Evolutionary conservation across 2,888 invertebrate genomes (phyloP).

Genomic region (Trachelus troglodyta): DNA sequence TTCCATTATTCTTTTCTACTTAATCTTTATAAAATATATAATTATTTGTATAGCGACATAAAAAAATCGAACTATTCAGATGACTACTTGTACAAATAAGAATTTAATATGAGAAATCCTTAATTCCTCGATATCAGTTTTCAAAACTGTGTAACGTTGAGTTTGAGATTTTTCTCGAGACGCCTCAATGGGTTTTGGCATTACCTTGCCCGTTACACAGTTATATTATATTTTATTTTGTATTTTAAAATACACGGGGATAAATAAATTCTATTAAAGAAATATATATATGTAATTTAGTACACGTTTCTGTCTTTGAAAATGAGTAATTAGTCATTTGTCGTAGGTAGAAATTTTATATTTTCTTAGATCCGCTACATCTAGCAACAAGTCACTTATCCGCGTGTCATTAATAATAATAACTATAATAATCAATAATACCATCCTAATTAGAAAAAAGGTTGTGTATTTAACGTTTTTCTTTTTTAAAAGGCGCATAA

Average conservation of each 20-base stretch:
- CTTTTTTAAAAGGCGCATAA: neutral
- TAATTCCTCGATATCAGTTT: neutral
- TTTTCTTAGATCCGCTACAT: conserved; percentile 9
- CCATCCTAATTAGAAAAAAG: neutral
- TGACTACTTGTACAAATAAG: neutral
- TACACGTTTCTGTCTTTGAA: neutral
- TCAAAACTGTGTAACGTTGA: neutral
- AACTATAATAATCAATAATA: neutral
- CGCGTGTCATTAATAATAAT: neutral
- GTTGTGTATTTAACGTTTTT: neutral
- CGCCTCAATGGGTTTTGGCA: neutral
- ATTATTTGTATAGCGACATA: neutral
- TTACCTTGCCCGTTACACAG: neutral
- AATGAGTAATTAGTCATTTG: neutral
- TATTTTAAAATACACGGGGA: neutral
- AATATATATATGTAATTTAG: neutral
- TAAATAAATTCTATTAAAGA: neutral
- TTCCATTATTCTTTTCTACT: neutral
- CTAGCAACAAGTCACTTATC: conserved; percentile 13
- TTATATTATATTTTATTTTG: neutral
- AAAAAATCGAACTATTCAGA: neutral
- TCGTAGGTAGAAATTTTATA: conserved; percentile 16
- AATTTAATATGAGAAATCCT: neutral
- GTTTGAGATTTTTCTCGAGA: neutral
- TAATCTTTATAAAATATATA: neutral